These are phyloP conservation scores for Drosophila neonasuta DNA, from an alignment of 2,888 invertebrate species.

Conservation along the genomic window DNA sequence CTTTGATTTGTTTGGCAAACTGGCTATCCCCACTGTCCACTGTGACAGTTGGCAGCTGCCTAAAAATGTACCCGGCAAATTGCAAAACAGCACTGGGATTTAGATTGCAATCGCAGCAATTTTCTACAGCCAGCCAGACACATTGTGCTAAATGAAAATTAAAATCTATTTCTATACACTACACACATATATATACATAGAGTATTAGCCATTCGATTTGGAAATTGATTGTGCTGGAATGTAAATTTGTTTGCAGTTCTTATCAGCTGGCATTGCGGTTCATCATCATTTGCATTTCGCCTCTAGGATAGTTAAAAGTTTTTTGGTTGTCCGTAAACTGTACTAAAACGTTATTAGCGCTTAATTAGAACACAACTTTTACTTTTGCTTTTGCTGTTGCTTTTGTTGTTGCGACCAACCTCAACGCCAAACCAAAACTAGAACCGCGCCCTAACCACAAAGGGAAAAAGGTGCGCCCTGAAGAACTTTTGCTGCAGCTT, in stretches of 20 bases:
- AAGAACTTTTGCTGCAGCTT: constrained; percentile 67
- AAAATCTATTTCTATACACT: constrained; percentile 55
- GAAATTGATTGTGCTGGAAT: constrained; percentile 31
- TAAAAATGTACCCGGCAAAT: constrained; percentile 62
- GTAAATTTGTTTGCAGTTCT: constrained; percentile 39
- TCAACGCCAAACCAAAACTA: constrained; percentile 14
- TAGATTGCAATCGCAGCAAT: constrained; percentile 66
- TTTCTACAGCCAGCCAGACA: constrained; percentile 38
- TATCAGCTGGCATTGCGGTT: constrained; percentile 24
- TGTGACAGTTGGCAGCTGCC: constrained; percentile 74
- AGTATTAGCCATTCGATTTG: not conserved
- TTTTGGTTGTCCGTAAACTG: constrained; percentile 48
- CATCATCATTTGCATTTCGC: constrained; percentile 44
- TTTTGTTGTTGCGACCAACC: not conserved
- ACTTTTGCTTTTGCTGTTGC: not conserved
- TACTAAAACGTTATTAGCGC: constrained; percentile 72
- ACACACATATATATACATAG: not conserved
- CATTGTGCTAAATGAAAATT: constrained; percentile 68
- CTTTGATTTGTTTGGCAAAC: constrained; percentile 31
- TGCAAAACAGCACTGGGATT: constrained; percentile 62
- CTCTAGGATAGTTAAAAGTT: constrained; percentile 25
- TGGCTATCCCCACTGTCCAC: constrained; percentile 40
- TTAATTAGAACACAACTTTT: constrained; percentile 73
- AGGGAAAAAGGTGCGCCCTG: constrained; percentile 50
- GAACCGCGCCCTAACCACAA: constrained; percentile 40